A percentile compares a stretch with the other conserved stretches of the same genome.
Evolutionary conservation across 2,113 vertebrate species (phyloP).

Genomic region (Procavia capensis): DNA sequence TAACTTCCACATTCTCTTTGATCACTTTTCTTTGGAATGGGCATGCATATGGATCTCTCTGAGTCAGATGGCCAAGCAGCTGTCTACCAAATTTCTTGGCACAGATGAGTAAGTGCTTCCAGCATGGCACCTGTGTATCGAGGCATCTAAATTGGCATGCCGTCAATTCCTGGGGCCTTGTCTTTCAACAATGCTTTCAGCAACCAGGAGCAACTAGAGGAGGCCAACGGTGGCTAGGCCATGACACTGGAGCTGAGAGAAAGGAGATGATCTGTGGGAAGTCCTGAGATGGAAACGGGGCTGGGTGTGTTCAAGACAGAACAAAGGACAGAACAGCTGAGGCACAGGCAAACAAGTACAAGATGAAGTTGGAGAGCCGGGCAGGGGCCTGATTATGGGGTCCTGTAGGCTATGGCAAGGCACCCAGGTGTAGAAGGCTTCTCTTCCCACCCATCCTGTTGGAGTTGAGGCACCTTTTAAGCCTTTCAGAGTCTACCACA

Average conservation of each 20-base stretch:
- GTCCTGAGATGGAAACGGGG: not conserved
- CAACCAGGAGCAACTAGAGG: not conserved
- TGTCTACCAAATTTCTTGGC: not conserved
- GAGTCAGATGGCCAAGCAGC: not conserved
- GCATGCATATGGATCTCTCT: not conserved
- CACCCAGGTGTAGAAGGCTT: not conserved
- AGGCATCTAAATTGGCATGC: not conserved
- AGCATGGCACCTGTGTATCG: not conserved
- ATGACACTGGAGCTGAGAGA: rapidly evolving
- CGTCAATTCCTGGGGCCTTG: not conserved
- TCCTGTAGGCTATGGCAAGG: not conserved
- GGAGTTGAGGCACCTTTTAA: not conserved
- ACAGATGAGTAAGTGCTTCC: not conserved
- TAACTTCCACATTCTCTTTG: not conserved
- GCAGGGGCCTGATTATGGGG: not conserved
- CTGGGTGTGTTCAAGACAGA: not conserved
- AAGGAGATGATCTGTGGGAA: rapidly evolving
- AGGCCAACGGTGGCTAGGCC: not conserved
- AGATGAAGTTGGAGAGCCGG: no score
- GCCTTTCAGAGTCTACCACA: not conserved
- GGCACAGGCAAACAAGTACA: rapidly evolving
- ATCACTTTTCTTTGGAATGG: not conserved
- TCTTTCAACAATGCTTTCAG: not conserved
- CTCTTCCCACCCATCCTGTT: not conserved
- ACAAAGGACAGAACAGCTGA: not conserved